Base-by-base conservation (phyloP, 2,113 vertebrate genomes). In the Eurystomus gularis region DNA sequence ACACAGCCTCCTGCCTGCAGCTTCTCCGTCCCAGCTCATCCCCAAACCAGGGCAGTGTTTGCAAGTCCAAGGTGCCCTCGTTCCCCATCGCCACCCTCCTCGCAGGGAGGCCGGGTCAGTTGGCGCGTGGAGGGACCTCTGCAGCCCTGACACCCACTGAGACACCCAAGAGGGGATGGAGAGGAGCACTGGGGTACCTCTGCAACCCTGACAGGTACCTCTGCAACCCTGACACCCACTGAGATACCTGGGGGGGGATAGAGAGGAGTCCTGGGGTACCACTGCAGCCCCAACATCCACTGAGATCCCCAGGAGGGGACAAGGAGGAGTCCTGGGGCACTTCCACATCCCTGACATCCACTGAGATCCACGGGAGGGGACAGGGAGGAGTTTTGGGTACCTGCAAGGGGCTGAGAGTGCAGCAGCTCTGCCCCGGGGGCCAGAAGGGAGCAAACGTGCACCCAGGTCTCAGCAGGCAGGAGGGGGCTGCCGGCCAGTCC, bases 91-190 rank as follows among this genome's bases (percentile, higher is more conserved):
- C 40, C 55, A 78, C 44, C 4, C 26, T 68, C 29, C 65, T 13
- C 0, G 3, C 7, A 2, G 16, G 55, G 10, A 82, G 20, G 20
- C 77, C 33, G 17, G 40, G 40, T 16, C 13, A 13, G 9, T 3
- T 1, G 0, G 37, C 2, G 0, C 40, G 33, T 1, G 6, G 51
- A 58, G 31, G 21, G 24, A 70, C 26, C 16, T 88, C 52, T 11
- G 28, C 24, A 76, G 51, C 46, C 57, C 71, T 10, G 6, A 86
- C 46, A 58, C n/a, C 17, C 2, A 2, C 46, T 52, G 66, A 9
- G 6, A 86, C 46, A 58, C n/a, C 17, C 2, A 2, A 29, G 18
- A 64, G 31, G 33, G 37, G 61, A 65, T 8, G 5, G 24, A 75
- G 13, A 76, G 16, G 20, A 86, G 46, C 42, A 24, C 25, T n/a